Evolutionary conservation across 1,140 invertebrate genomes (phyloP).

Genomic region (Tetramorium alpestre): DNA sequence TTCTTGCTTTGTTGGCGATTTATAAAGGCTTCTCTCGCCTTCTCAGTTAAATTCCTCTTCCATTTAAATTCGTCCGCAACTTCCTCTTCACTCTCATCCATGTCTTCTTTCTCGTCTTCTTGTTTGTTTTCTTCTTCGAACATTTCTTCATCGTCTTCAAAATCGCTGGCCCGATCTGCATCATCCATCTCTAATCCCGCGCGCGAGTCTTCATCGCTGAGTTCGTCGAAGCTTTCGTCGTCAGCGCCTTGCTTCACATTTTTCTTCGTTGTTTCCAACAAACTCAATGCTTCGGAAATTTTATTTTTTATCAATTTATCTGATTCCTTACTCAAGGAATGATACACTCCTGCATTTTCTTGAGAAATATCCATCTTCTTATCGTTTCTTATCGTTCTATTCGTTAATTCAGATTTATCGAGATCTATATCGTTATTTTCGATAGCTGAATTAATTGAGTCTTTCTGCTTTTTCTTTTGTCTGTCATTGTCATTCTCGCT

Average conservation of each 20-base stretch:
- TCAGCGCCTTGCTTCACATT: slow-evolving; percentile 43
- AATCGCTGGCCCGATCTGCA: slow-evolving; percentile 73
- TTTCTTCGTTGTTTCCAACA: not conserved
- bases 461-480: slow-evolving; percentile 35
- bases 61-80: slow-evolving; percentile 72
- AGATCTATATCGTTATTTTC: slow-evolving; percentile 5
- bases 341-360: slow-evolving; percentile 40
- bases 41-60: slow-evolving; percentile 65
- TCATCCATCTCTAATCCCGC: slow-evolving; percentile 54
- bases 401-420: not conserved
- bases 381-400: too few relatives aligned
- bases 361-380: not conserved
- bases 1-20: slow-evolving; percentile 47
- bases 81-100: slow-evolving; percentile 77
- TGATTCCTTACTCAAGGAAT: slow-evolving; percentile 65
- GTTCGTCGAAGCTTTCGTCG: slow-evolving; percentile 81
- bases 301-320: slow-evolving; percentile 66
- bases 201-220: slow-evolving; percentile 82
- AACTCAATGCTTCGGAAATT: slow-evolving; percentile 54
- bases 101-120: slow-evolving; percentile 70
- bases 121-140: slow-evolving; percentile 65
- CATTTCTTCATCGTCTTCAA: slow-evolving; percentile 41
- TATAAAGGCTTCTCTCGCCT: slow-evolving; percentile 53
- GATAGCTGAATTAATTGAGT: not conserved
- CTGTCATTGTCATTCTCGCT: not conserved